phyloP scores from a whole-genome alignment of 2,113 vertebrate species.

The Clarias magur region DNA sequence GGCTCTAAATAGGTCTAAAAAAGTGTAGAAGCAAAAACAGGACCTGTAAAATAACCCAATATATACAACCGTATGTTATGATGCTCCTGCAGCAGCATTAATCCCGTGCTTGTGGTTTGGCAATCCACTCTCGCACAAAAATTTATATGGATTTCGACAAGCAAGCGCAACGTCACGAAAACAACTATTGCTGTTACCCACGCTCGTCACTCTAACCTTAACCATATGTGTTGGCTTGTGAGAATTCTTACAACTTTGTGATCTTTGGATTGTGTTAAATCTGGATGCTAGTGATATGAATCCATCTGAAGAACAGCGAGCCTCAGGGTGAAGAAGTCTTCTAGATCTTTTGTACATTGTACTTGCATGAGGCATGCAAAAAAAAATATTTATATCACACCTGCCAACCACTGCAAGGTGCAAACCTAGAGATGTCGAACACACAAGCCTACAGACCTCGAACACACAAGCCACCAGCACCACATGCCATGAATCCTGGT shows the following conservation, averaged over 20 bases:
- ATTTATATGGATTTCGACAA: neutral
- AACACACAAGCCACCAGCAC: neutral
- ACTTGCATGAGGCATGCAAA: neutral
- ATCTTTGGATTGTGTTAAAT: neutral
- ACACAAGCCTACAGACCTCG: neutral
- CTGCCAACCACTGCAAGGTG: conserved; percentile 11
- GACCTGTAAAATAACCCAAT: neutral
- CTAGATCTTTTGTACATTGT: neutral
- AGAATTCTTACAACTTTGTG: neutral
- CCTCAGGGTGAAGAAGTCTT: neutral
- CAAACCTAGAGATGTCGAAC: neutral
- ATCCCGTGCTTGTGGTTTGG: neutral
- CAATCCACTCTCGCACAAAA: neutral
- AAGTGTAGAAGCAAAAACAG: conserved; percentile 9
- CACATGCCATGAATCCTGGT: neutral
- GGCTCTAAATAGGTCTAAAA: neutral
- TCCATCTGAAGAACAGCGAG: neutral
- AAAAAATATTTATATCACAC: neutral
- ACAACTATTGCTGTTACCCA: neutral
- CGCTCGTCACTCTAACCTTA: neutral
- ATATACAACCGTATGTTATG: neutral
- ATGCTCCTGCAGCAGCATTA: neutral
- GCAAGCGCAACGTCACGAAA: neutral
- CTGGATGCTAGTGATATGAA: neutral
- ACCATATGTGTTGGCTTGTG: neutral